Conservation (phyloP, 23 tunicate species). For the Halocynthia aurantium region DNA sequence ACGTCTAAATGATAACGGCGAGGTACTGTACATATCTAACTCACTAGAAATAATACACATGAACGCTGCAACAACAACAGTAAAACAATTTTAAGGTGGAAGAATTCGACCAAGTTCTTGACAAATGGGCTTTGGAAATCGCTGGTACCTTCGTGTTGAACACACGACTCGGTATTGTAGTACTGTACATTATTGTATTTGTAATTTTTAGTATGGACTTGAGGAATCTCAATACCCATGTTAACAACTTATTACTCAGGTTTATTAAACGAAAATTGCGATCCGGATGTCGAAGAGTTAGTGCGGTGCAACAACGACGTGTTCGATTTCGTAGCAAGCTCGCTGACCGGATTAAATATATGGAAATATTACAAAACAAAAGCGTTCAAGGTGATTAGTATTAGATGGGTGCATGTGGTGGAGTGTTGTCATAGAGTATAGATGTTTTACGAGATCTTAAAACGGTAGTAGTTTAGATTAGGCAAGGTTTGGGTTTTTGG, state of each 20-base stretch:
- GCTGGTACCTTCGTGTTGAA: conserved; percentile 27
- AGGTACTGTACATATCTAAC: conserved; percentile 5
- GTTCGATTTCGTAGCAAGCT: conserved; percentile 27
- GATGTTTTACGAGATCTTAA: too few species aligned
- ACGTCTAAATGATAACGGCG: conserved; percentile 20
- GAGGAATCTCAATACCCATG: too few species aligned
- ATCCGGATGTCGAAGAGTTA: conserved; percentile 15
- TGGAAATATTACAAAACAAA: conserved; percentile 43
- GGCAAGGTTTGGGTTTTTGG: too few species aligned
- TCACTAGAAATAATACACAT: too few species aligned
- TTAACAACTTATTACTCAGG: neutral
- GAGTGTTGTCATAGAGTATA: too few species aligned
- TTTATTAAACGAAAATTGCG: neutral
- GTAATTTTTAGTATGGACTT: too few species aligned
- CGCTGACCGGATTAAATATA: conserved; percentile 14
- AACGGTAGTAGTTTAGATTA: too few species aligned
- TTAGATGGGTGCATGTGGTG: too few species aligned
- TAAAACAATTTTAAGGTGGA: conserved; percentile 7
- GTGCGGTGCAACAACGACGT: conserved; percentile 18
- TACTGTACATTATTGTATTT: too few species aligned
- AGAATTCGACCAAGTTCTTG: conserved; percentile 18
- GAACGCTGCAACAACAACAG: neutral
- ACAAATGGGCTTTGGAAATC: conserved; percentile 38
- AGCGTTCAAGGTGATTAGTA: conserved; percentile 19
- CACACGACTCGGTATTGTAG: conserved; percentile 18